Evolutionary conservation across 2,113 vertebrate genomes (phyloP).

Genomic region (Colinus virginianus): DNA sequence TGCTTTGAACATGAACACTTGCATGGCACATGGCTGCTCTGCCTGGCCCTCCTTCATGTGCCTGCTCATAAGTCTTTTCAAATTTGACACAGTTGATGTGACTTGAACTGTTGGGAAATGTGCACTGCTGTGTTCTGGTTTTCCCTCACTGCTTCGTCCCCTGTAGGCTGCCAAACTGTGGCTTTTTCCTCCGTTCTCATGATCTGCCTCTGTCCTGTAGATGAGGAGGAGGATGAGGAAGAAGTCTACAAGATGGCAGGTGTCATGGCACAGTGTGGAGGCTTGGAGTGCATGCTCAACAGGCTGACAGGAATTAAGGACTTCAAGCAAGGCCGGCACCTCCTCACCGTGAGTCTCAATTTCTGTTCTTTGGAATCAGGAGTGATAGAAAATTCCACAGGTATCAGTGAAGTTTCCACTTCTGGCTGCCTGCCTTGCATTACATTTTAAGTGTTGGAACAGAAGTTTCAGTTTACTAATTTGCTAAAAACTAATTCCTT

Average conservation of each 20-base stretch:
- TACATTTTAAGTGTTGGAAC: not conserved
- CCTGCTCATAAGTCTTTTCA: not conserved
- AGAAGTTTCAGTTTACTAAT: not conserved
- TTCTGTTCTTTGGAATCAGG: not conserved
- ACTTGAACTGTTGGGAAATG: not conserved
- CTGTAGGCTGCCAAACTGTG: fast-evolving
- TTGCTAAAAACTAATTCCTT: not conserved
- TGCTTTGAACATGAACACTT: not conserved
- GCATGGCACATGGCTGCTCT: not conserved
- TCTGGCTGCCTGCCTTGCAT: too few species aligned
- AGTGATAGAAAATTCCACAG: not conserved
- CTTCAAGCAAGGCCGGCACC: constrained; percentile 97
- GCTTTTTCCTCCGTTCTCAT: not conserved
- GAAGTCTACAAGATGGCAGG: constrained; percentile 99
- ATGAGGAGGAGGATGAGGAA: constrained; percentile 98
- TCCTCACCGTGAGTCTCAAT: constrained; percentile 88
- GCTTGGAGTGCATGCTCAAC: constrained; percentile 96
- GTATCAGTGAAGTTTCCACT: fast-evolving
- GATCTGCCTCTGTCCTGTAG: constrained; percentile 69
- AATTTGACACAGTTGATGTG: not conserved
- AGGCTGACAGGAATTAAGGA: constrained; percentile 96
- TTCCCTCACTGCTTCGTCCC: not conserved
- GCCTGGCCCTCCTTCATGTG: not conserved
- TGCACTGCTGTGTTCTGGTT: not conserved
- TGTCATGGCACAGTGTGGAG: constrained; percentile 97